Base-by-base conservation (phyloP, 2,113 vertebrate genomes). In the Tyrannus savana region DNA sequence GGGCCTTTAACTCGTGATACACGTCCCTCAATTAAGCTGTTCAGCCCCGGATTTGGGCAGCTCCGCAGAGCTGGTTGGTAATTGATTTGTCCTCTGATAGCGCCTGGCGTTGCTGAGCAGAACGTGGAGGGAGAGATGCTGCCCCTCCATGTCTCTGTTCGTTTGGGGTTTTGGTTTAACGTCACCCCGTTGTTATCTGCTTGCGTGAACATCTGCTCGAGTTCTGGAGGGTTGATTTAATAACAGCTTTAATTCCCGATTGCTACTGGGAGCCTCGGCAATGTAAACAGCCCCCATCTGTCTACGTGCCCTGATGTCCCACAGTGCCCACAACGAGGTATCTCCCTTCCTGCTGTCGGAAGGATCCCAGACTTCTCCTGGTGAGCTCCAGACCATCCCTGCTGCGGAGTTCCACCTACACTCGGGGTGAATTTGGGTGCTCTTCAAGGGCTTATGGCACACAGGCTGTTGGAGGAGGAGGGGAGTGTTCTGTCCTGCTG, bases 211-310 rank as follows among this genome's bases (percentile, higher is more conserved):
- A 95, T 94, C 84, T 94, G 89, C 67, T 94, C 14, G 4, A 47
- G 59, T 96, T 93, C 84, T 91, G 96, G 76, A 94, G 90, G 82
- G 77, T 28, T 87, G 79, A 55, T 87, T 95, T 96, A 96, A 92
- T 84, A 94, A 84, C 80, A 86, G 95, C 83, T 90, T 90, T 84
- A 95, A 90, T 84, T 96, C 85, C 88, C 59, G 79, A 47, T 67
- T 63, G 72, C 92, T 94, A 73, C 87, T 49, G 80, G 87, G 80
- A 64, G 23, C 67, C 84, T 86, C 17, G 2, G 47, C 18, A n/a
- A 64, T 21, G 72, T 92, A 85, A 94, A 71, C 85, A 88, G 64
- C 39, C 25, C 72, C 92, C 95, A 53, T 94, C 92, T 92, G 93
- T 83, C 91, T 86, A 5, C 11, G 2, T 91, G 91, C 59, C 82